Base-by-base conservation (phyloP, 2,888 invertebrate genomes). In the Stenchaetothrips biformis region DNA sequence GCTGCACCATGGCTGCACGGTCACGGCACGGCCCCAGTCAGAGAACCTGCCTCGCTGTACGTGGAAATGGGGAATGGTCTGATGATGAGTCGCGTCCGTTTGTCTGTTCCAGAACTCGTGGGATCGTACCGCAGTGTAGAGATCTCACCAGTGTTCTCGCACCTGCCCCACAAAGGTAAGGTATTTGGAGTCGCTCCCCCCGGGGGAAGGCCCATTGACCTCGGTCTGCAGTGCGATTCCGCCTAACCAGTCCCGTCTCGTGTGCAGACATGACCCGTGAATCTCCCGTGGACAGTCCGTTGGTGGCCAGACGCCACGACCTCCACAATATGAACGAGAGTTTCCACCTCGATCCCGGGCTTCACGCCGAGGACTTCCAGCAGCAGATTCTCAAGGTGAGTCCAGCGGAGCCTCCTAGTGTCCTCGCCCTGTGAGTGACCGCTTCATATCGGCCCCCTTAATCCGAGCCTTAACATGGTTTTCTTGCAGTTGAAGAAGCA, bases 401-500 rank as follows among this genome's bases (percentile, higher is more conserved):
- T 67, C 59, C 13, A n/a, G n/a, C n/a, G n/a, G n/a, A n/a, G n/a
- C n/a, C n/a, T n/a, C n/a, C n/a, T n/a, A n/a, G n/a, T n/a, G n/a
- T n/a, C n/a, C n/a, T n/a, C n/a, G n/a, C n/a, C n/a, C n/a, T n/a
- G n/a, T n/a, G n/a, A n/a, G n/a, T n/a, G n/a, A n/a, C n/a, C n/a
- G n/a, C n/a, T n/a, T n/a, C n/a, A n/a, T n/a, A n/a, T n/a, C n/a
- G n/a, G n/a, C n/a, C n/a, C n/a, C n/a, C n/a, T n/a, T n/a, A n/a
- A n/a, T n/a, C n/a, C n/a, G n/a, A 16, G 59, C 74, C 59, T 53
- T 2, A 16, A 79, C 16, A 0, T 37, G 37, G 1, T 9, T 25
- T 1, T 74, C 84, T 85, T 85, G 85, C 93, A 96, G 94, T 90
- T 97, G 87, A 96, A 96, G 90, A 95, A 96, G 89, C 95, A 95